Conservation (phyloP, 2,888 invertebrate genomes). For the Hecatera dysodea region DNA sequence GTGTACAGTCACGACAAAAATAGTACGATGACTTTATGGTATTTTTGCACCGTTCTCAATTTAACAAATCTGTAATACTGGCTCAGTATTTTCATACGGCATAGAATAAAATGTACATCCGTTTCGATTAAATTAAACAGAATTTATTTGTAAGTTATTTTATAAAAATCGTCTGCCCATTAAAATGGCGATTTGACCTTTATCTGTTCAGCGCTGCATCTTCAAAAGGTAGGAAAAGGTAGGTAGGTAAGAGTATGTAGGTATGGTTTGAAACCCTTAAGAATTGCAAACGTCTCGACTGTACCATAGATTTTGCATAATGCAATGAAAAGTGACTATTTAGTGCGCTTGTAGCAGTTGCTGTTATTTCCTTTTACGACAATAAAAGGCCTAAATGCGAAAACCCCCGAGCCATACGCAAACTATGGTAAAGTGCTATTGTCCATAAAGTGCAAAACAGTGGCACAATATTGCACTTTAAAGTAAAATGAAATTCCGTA, state of each 20-base stretch:
- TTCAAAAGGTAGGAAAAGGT: not conserved
- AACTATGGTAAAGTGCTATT: slow-evolving; percentile 30
- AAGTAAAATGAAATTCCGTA: slow-evolving; percentile 16
- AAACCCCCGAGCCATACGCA: slow-evolving; percentile 41
- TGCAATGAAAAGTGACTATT: slow-evolving; percentile 28
- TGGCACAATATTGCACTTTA: slow-evolving; percentile 39
- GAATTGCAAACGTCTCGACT: not conserved
- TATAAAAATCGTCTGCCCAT: not conserved
- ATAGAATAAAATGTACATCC: not conserved
- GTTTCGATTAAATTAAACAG: not conserved
- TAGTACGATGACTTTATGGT: not conserved
- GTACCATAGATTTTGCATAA: slow-evolving; percentile 33
- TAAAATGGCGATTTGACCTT: not conserved
- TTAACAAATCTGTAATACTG: not conserved
- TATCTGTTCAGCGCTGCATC: not conserved
- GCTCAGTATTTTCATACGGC: not conserved
- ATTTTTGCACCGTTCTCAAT: not conserved
- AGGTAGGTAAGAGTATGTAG: too few species aligned
- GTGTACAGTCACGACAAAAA: not conserved
- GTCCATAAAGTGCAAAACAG: slow-evolving; percentile 51
- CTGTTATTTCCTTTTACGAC: slow-evolving; percentile 61
- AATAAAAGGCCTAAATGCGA: slow-evolving; percentile 43
- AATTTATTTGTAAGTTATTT: not conserved
- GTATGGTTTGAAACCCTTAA: not conserved
- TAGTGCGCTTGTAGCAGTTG: slow-evolving; percentile 28